Conservation (phyloP, 2,888 invertebrate genomes). For the Amiota communis region DNA sequence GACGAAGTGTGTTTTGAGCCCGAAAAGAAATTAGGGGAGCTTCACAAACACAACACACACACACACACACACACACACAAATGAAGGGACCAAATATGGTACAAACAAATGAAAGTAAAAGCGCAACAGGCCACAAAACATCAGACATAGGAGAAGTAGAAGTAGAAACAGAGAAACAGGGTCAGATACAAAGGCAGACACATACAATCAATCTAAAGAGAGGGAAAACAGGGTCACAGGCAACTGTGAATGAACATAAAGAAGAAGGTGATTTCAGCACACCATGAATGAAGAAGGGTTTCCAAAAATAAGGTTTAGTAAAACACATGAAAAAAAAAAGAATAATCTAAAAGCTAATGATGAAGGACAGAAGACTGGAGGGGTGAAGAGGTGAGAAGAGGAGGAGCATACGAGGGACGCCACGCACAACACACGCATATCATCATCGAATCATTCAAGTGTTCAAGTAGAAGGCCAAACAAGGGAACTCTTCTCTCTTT, state of each 20-base stretch:
- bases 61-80: too few relatives aligned
- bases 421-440: slow-evolving; percentile 19
- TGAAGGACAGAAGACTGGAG: background rate
- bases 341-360: background rate
- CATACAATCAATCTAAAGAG: background rate
- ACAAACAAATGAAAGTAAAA: too few relatives aligned
- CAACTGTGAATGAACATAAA: background rate
- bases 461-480: too few relatives aligned
- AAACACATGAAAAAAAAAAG: background rate
- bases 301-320: background rate
- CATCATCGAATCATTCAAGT: too few relatives aligned
- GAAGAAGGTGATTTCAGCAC: background rate
- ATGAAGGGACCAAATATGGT: too few relatives aligned
- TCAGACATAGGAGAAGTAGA: too few relatives aligned
- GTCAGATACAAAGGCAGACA: background rate
- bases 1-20: too few relatives aligned
- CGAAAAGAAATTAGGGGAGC: too few relatives aligned
- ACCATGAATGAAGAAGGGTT: slow-evolving; percentile 4
- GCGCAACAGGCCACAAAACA: too few relatives aligned
- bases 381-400: background rate
- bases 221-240: background rate
- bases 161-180: too few relatives aligned
- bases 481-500: too few relatives aligned
- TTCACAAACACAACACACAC: too few relatives aligned
- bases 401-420: background rate